Conservation (phyloP, 2,888 invertebrate genomes). For the Anthrax anthrax region DNA sequence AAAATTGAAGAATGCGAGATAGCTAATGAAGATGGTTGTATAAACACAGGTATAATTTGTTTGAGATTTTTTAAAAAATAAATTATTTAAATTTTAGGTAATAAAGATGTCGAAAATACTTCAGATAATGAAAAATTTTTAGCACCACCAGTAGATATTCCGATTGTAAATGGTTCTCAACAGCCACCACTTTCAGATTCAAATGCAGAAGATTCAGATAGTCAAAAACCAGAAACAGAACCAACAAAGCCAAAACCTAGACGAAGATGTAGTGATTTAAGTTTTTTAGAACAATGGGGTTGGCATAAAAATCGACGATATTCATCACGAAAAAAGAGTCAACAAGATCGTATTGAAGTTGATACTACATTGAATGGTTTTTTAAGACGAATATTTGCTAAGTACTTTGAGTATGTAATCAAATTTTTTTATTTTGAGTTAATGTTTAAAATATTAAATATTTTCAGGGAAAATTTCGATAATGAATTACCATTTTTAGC, state of each 20-base stretch:
- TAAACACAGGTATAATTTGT: too few species aligned
- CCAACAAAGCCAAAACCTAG: conserved; percentile 35
- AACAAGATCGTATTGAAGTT: conserved; percentile 20
- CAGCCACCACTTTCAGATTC: conserved; percentile 18
- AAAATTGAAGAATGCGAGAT: conserved; percentile 11
- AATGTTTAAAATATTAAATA: neutral
- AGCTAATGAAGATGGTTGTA: conserved; percentile 15
- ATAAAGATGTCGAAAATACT: conserved; percentile 9
- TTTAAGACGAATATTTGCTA: conserved; percentile 19
- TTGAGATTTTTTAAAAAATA: neutral
- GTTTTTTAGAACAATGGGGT: conserved; percentile 61
- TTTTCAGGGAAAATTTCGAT: conserved; percentile 16
- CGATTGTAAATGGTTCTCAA: conserved; percentile 11
- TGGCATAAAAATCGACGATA: conserved; percentile 43
- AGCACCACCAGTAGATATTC: conserved; percentile 13
- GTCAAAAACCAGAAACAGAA: conserved; percentile 16
- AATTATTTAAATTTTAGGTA: conserved; percentile 24
- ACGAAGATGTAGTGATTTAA: conserved; percentile 56
- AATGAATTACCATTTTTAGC: conserved; percentile 18
- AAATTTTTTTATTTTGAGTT: neutral
- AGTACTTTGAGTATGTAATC: conserved; percentile 19
- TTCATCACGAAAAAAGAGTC: conserved; percentile 22
- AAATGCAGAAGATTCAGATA: conserved; percentile 13
- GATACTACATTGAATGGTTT: conserved; percentile 23
- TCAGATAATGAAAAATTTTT: conserved; percentile 9